These are phyloP conservation scores for Whitmania pigra DNA, from an alignment of 1,140 invertebrate species.

Conservation along the genomic window DNA sequence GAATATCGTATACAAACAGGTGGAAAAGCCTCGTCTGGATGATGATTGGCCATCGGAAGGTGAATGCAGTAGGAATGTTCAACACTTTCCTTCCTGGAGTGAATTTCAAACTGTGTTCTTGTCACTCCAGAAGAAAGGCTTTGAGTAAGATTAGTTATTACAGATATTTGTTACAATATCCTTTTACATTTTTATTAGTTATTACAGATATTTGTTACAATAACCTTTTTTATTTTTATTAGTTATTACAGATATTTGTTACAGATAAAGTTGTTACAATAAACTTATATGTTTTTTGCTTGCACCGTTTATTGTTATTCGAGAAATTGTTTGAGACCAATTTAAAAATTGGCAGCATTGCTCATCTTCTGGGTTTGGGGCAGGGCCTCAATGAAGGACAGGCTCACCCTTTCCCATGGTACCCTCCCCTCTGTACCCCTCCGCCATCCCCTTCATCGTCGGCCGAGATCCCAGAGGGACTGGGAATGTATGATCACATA, in stretches of 20 bases:
- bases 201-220: no score
- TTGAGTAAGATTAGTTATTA: slow-evolving; percentile 46
- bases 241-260: no score
- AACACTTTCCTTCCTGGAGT: slow-evolving; percentile 38
- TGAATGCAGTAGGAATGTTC: slow-evolving; percentile 38
- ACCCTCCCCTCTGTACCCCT: slow-evolving; percentile 54
- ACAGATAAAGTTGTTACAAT: no score
- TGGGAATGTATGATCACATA: slow-evolving; percentile 39
- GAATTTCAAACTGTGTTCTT: slow-evolving; percentile 50
- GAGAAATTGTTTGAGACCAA: no score
- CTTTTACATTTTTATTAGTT: no score
- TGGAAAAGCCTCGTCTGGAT: slow-evolving; percentile 23
- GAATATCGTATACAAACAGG: background rate
- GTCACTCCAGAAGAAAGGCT: slow-evolving; percentile 61
- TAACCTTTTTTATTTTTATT: no score
- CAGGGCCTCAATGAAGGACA: slow-evolving; percentile 49
- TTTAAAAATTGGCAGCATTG: background rate
- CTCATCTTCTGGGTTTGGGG: slow-evolving; percentile 43
- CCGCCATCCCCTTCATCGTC: slow-evolving; percentile 21
- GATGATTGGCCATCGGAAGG: slow-evolving; percentile 38
- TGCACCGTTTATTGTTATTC: no score
- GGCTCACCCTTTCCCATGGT: slow-evolving; percentile 60
- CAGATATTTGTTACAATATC: no score
- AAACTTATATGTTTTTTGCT: background rate
- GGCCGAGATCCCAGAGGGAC: slow-evolving; percentile 35